A percentile compares a stretch with the other conserved stretches of the same genome.
phyloP scores from a whole-genome alignment of 2,797 vertebrate species.

The Perodicticus potto region DNA sequence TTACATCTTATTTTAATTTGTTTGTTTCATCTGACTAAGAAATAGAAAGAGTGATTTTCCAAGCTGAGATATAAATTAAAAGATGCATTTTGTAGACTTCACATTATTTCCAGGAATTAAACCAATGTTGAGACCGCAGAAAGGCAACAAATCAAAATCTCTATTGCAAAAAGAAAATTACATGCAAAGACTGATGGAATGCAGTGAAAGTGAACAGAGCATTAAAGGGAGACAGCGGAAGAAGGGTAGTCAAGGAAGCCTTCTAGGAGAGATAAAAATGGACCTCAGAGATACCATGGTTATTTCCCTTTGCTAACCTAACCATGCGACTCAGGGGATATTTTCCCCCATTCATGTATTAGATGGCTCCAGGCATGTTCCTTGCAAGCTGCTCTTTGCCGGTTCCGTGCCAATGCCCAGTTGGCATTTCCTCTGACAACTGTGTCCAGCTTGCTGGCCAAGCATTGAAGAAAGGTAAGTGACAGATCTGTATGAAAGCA shows the following conservation, averaged over 20 bases:
- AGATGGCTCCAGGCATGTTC: neutral
- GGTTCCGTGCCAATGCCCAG: neutral
- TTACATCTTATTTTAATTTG: neutral
- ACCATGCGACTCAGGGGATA: neutral
- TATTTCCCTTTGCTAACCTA: neutral
- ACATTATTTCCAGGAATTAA: neutral
- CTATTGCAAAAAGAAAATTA: neutral
- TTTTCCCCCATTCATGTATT: too few species aligned
- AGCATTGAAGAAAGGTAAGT: neutral
- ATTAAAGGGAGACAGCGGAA: neutral
- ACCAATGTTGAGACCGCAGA: neutral
- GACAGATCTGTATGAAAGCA: neutral
- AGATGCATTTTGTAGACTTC: neutral
- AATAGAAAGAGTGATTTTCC: neutral
- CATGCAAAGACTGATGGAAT: neutral
- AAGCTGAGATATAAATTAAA: neutral
- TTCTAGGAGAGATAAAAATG: neutral
- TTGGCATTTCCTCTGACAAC: neutral
- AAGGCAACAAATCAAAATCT: neutral
- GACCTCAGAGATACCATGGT: neutral
- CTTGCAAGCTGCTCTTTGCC: neutral
- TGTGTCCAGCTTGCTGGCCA: neutral
- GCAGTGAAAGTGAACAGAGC: neutral
- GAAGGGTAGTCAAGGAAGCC: neutral
- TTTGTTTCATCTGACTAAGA: neutral